Percentiles rank a stretch among this genome's conserved stretches.
Conservation (phyloP, 2,113 vertebrate species). For the Notothenia rossii region DNA sequence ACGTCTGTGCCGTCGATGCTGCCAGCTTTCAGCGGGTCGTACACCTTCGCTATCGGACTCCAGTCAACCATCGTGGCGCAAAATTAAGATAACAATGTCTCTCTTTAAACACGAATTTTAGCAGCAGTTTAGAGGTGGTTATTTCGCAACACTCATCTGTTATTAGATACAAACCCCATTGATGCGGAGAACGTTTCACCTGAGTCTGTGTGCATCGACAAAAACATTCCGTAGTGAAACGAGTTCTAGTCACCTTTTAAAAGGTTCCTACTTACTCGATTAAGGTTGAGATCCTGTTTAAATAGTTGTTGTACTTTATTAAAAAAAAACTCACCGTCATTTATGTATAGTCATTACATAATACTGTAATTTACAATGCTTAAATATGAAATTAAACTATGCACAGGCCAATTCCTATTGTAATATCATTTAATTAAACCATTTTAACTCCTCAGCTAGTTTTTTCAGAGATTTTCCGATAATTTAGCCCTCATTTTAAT, state of each 20-base stretch:
- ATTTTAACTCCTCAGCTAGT: neutral
- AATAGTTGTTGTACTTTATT: no score
- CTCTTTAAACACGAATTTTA: neutral
- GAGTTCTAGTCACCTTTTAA: neutral
- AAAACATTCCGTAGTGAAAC: conserved; percentile 61
- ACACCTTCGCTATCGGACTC: conserved; percentile 93
- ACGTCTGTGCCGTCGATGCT: conserved; percentile 97
- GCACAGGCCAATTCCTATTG: neutral
- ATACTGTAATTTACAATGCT: neutral
- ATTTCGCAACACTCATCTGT: neutral
- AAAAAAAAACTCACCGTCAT: neutral
- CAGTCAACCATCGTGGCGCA: conserved; percentile 88
- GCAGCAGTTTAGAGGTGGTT: neutral
- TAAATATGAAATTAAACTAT: neutral
- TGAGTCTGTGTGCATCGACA: neutral
- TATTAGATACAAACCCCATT: accelerated
- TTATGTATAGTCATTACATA: neutral
- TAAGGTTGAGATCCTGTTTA: neutral
- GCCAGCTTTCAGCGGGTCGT: conserved; percentile 94
- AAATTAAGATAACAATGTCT: accelerated
- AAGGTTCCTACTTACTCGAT: conserved; percentile 19
- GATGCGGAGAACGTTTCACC: neutral
- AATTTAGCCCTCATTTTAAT: neutral
- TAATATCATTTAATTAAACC: neutral
- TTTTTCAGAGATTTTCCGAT: neutral